Percentiles rank a stretch among this genome's conserved stretches.
These are phyloP conservation scores for Sula dactylatra DNA, from an alignment of 2,113 vertebrate genomes.

Conservation along the genomic window DNA sequence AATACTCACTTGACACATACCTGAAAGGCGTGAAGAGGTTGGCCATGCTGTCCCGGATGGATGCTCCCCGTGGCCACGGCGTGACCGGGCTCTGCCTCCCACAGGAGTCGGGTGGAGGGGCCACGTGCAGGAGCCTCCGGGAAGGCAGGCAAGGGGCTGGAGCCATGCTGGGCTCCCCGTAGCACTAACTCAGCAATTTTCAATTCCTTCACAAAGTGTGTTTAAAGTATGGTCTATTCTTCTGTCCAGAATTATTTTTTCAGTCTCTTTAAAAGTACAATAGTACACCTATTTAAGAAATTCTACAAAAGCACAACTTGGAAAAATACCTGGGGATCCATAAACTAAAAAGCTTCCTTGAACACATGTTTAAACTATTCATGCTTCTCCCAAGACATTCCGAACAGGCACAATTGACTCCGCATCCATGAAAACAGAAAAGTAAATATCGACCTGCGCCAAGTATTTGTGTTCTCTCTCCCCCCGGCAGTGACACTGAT, in stretches of 20 bases:
- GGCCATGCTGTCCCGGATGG: neutral
- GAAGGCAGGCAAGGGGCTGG: neutral
- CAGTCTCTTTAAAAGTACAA: neutral
- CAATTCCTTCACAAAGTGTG: neutral
- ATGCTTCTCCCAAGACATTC: neutral
- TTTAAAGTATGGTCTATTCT: neutral
- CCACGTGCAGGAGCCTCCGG: rapidly evolving
- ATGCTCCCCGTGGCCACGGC: neutral
- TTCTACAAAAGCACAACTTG: neutral
- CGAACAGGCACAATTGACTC: neutral
- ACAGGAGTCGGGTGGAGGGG: rapidly evolving
- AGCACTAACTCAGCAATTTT: neutral
- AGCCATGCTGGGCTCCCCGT: neutral
- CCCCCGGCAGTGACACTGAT: neutral
- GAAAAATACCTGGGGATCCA: constrained; percentile 19
- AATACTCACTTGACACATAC: neutral
- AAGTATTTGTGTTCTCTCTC: neutral
- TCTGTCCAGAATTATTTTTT: neutral
- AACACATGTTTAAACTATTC: constrained; percentile 42
- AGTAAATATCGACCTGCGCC: neutral
- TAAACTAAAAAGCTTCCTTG: constrained; percentile 23
- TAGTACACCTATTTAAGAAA: neutral
- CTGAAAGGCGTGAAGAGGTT: neutral
- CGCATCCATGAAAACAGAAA: neutral
- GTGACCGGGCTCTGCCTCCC: neutral